Percentiles rank a stretch among this genome's conserved stretches.
phyloP scores from a whole-genome alignment of 37 sponge, comb jelly and placozoan species.

The Mnemiopsis leidyi region DNA sequence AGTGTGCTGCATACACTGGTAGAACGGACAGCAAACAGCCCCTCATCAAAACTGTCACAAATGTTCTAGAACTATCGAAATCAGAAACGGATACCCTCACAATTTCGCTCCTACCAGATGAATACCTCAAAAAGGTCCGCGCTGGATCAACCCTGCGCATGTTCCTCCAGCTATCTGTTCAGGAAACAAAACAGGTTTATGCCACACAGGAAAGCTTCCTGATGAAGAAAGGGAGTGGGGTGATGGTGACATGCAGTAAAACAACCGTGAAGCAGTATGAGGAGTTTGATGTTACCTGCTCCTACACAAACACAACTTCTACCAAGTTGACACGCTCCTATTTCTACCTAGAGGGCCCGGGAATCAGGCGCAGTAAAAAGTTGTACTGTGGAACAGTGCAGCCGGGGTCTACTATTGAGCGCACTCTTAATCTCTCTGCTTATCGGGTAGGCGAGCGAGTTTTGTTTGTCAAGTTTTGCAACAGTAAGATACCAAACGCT shows the following conservation, averaged over 20 bases:
- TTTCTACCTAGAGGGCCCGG: slow-evolving; percentile 56
- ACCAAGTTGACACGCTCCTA: slow-evolving; percentile 47
- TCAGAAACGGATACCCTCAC: slow-evolving; percentile 4
- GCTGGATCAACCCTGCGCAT: slow-evolving; percentile 17
- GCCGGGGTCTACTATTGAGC: slow-evolving; percentile 23
- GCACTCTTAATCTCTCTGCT: slow-evolving; percentile 41
- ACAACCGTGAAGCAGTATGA: slow-evolving; percentile 60
- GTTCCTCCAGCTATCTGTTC: slow-evolving; percentile 45
- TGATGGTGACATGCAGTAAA: neutral
- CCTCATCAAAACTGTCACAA: slow-evolving; percentile 21
- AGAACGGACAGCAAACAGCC: slow-evolving; percentile 49
- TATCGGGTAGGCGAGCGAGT: slow-evolving; percentile 19
- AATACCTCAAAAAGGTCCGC: slow-evolving; percentile 16
- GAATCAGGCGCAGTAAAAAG: slow-evolving; percentile 55
- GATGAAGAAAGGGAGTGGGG: slow-evolving; percentile 2
- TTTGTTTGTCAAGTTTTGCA: slow-evolving; percentile 54
- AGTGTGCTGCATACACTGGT: slow-evolving; percentile 42
- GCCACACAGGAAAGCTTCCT: slow-evolving; percentile 40
- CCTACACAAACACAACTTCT: slow-evolving; percentile 8
- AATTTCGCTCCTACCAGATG: neutral
- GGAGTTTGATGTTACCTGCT: slow-evolving; percentile 40
- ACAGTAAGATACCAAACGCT: slow-evolving; percentile 39
- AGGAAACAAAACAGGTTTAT: slow-evolving; percentile 48
- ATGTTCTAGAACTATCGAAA: neutral
- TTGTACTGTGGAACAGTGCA: slow-evolving; percentile 56